Base-by-base conservation (phyloP, 2,113 vertebrate species). In the Heliornis fulica region DNA sequence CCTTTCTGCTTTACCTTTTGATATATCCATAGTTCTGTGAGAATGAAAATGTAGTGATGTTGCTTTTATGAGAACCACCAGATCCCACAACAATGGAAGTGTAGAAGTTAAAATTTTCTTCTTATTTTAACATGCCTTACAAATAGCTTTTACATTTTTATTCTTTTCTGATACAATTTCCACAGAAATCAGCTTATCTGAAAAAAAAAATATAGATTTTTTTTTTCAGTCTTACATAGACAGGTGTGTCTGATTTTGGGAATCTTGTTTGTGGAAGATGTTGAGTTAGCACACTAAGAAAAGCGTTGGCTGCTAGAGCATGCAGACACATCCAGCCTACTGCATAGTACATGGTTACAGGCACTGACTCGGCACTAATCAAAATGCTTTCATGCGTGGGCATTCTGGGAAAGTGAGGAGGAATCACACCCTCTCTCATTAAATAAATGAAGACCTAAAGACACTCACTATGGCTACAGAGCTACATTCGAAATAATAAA, bases 1-100 rank as follows among this genome's bases (percentile, higher is more conserved):
- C 51, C 21, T 94, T 91, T 87, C 77, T 93, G 63, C n/a, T 95
- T 96, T 96, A 57, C 46, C 65, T 78, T 96, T 65, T 93, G 84
- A 93, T 92, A 95, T 96, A 96, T 83, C 94, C 70, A n/a, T 85
- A 88, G 64, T 88, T 87, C 23, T 19, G 78, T 22, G 57, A 89
- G 87, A 95, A 84, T 32, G 11, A 93, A 91, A 75, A 12, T 70
- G 28, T 28, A 61, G 41, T 70, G 64, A 61, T 54, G 69, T 59
- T 84, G 53, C 40, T 91, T 23, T 70, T 78, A 9, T 50, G 83
- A 70, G 50, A 92, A 83, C 45, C 38, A 80, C 17, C 46, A 89
- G 74, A 77, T 64, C 84, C 11, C 7, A 32, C 0, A 4, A 43
- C 40, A 92, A 71, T 71, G 36, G 15, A 13, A 61, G 36, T 31